Evolutionary conservation across 2,113 vertebrate species (phyloP), one percentile per base, ranked within the genome.

Genomic region (Deroptyus accipitrinus): DNA sequence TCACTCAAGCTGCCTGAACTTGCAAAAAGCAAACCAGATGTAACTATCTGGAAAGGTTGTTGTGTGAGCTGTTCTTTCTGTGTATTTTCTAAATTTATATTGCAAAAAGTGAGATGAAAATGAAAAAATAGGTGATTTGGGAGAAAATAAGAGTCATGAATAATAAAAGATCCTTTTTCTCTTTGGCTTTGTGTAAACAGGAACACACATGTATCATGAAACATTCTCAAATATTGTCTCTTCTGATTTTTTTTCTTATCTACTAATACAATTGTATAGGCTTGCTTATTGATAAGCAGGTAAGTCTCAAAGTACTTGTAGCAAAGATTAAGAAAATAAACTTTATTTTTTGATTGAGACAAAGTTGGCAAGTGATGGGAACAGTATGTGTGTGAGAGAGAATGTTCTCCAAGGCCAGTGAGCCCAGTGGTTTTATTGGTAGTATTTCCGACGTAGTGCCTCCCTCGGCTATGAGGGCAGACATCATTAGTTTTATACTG

Each of bases 201-300:
- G 59, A 80, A 31, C 27, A 7, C 8, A 9, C 20, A 17, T 54
- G 35, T 68, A 19, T 68, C 17, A 0, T 42, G 48, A 91, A 72
- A 42, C 14, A 4, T 70, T 91, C 37, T 68, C 86, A 91, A 92
- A 79, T 94, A 85, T 92, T 95, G 95, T 89, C 83, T 77, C 33
- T 72, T 89, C 63, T 68, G 44, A 16, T 51, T 49, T 62, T 80
- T 62, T 80, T 39, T 44, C 51, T 84, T 91, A 89, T 86, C 81
- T 92, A 11, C 35, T 46, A 37, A 23, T 39, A 23, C 27, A 55
- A 18, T 67, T 61, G 11, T 16, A 17, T 17, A 37, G 39, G 52
- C 86, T 70, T 70, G 57, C 75, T 83, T 73, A 57, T 68, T 61
- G 77, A 57, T 85, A 91, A 79, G 74, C 42, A 67, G 54, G 28